phyloP scores from a whole-genome alignment of 2,797 vertebrate genomes.

The Microhierax caerulescens region DNA sequence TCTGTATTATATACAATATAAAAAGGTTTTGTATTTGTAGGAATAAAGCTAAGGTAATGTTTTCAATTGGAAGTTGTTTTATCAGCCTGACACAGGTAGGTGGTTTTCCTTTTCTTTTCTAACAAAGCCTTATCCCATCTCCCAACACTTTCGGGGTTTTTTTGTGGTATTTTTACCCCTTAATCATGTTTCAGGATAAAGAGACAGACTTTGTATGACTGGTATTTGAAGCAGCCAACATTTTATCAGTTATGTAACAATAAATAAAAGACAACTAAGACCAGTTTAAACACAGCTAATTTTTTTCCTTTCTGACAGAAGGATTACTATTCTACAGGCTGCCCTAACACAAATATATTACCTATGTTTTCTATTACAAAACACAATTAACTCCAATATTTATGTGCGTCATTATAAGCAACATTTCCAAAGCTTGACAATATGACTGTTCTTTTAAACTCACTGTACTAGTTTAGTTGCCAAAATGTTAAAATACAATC shows the following conservation, averaged over 20 bases:
- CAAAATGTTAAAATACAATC: not conserved
- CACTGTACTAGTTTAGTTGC: slow-evolving; percentile 7
- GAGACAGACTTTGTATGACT: not conserved
- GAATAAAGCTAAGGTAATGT: slow-evolving; percentile 1
- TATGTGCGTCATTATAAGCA: not conserved
- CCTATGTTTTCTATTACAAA: not conserved
- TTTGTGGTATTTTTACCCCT: not conserved
- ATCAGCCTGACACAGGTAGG: not conserved
- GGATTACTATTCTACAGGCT: not conserved
- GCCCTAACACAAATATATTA: not conserved
- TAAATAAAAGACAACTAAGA: not conserved
- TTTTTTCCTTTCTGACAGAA: slow-evolving; percentile 6
- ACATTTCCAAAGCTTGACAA: not conserved
- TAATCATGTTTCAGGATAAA: not conserved
- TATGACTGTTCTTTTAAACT: slow-evolving; percentile 34
- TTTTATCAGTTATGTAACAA: slow-evolving; percentile 2
- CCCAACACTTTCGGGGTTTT: not conserved
- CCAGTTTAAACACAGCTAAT: not conserved
- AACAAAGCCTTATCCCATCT: not conserved
- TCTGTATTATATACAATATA: not conserved
- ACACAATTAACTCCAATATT: not conserved
- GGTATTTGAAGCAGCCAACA: not conserved
- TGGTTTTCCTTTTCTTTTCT: not conserved
- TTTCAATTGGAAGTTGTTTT: not conserved
- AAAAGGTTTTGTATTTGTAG: not conserved